Conservation (phyloP, 53 echinoderm and acorn worm genomes). For the Echinometra lucunter region DNA sequence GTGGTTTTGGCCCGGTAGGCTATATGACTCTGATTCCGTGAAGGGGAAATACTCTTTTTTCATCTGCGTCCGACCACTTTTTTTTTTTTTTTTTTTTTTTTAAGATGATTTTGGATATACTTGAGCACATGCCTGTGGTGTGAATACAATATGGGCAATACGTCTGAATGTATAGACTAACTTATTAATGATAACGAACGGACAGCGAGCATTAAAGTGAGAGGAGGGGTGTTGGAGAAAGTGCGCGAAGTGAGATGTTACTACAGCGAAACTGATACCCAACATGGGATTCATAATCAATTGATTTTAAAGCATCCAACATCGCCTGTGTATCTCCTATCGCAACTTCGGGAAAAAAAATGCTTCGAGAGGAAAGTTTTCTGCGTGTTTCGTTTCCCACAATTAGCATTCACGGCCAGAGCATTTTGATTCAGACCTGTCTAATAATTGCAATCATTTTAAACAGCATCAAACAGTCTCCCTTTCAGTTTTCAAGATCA, state of each 20-base stretch:
- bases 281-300: not conserved
- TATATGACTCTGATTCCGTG: too few species aligned
- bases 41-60: too few species aligned
- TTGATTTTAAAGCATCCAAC: slow-evolving; percentile 17
- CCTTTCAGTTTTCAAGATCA: not conserved
- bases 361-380: not conserved
- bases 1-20: too few species aligned
- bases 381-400: not conserved
- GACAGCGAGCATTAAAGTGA: not conserved
- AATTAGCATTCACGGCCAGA: not conserved
- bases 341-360: not conserved
- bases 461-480: not conserved
- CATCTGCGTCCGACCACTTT: too few species aligned
- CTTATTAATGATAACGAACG: slow-evolving; percentile 9
- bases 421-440: not conserved
- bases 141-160: not conserved
- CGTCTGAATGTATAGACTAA: slow-evolving; percentile 13
- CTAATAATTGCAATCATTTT: not conserved
- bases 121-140: not conserved
- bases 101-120: too few species aligned
- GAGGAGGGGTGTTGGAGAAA: not conserved
- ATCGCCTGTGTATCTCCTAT: not conserved
- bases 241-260: not conserved
- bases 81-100: too few species aligned
- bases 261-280: slow-evolving; percentile 19